These are phyloP conservation scores for Eulithis prunata DNA, from an alignment of 2,888 invertebrate species.

Conservation along the genomic window DNA sequence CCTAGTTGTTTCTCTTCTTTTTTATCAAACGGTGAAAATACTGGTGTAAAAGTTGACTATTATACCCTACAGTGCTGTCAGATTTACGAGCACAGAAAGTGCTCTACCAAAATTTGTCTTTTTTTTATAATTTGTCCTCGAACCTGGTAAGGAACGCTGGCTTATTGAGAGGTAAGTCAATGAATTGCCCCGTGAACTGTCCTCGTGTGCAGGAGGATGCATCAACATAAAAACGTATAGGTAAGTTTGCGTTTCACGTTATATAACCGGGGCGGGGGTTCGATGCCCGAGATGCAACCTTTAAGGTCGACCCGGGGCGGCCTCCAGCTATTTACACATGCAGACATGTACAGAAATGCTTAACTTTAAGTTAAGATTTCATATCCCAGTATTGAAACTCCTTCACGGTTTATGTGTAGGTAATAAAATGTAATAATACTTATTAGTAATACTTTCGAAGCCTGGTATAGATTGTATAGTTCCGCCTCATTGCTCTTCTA, in stretches of 20 bases:
- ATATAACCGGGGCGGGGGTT: constrained; percentile 68
- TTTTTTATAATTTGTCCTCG: no score
- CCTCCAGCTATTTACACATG: constrained; percentile 63
- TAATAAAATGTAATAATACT: background rate
- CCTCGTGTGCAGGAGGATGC: background rate
- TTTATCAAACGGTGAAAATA: no score
- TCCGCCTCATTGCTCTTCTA: no score
- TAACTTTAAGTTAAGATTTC: constrained; percentile 4
- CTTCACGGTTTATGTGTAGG: background rate
- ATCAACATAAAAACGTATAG: constrained; percentile 36
- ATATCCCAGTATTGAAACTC: constrained; percentile 7
- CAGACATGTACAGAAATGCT: constrained; percentile 35
- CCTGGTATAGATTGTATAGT: no score
- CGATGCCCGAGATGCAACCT: constrained; percentile 74
- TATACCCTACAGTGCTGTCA: no score
- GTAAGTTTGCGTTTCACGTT: constrained; percentile 65
- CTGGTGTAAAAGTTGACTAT: no score
- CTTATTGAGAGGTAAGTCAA: background rate
- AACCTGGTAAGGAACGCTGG: no score
- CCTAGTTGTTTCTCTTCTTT: no score
- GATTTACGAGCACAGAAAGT: no score
- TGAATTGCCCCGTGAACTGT: background rate
- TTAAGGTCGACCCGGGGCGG: constrained; percentile 74
- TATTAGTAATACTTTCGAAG: no score
- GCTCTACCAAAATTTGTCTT: no score